These are phyloP conservation scores for Solenopsis fugax DNA, from an alignment of 1,140 invertebrate genomes.

Conservation along the genomic window DNA sequence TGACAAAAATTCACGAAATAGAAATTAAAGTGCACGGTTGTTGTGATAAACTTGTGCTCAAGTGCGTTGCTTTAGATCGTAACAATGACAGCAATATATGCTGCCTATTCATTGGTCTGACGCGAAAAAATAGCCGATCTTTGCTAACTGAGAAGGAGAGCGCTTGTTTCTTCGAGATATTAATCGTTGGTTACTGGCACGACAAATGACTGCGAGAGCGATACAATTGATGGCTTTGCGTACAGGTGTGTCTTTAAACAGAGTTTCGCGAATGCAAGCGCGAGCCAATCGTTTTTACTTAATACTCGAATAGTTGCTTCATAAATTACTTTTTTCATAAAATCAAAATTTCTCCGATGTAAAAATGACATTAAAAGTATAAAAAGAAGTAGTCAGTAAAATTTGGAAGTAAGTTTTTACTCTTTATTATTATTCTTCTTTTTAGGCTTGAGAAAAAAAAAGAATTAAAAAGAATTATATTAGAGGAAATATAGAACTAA, in stretches of 20 bases:
- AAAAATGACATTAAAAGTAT: background rate
- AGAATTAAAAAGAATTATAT: background rate
- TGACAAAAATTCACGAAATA: background rate
- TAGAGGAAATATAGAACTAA: background rate
- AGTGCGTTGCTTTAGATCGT: slow-evolving; percentile 35
- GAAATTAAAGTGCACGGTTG: background rate
- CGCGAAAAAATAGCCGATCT: slow-evolving; percentile 12
- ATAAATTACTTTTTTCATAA: slow-evolving; percentile 1
- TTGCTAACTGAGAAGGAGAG: slow-evolving; percentile 29
- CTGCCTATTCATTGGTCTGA: slow-evolving; percentile 5
- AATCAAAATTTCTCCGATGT: background rate
- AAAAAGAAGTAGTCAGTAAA: background rate
- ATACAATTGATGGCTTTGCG: slow-evolving; percentile 53
- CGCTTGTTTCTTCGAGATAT: slow-evolving; percentile 46
- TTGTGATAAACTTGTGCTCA: slow-evolving; percentile 33
- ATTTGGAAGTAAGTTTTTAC: slow-evolving; percentile 3
- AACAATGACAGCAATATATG: slow-evolving; percentile 36
- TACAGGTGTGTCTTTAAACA: slow-evolving; percentile 49
- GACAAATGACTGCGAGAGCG: slow-evolving; percentile 46
- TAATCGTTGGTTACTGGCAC: slow-evolving; percentile 40
- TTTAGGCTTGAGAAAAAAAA: background rate
- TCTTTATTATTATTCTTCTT: background rate
- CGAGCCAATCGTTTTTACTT: background rate
- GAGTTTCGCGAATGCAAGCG: slow-evolving; percentile 33
- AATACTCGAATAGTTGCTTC: background rate